Conservation (phyloP, 2,888 invertebrate genomes). For the Leucozona laternaria region DNA sequence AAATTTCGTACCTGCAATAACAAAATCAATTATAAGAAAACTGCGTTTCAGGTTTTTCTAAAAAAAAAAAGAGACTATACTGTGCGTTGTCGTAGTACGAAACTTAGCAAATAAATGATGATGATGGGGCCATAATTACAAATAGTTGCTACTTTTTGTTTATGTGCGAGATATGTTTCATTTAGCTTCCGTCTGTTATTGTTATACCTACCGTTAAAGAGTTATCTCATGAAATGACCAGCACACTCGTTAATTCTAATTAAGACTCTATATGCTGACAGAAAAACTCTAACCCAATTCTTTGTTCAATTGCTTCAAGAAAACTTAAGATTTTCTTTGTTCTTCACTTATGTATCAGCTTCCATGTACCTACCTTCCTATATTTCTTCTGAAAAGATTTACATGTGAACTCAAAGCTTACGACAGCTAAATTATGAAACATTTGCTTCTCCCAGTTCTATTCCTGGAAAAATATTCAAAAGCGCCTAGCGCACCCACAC, state of each 20-base stretch:
- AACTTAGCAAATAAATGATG: too few species aligned
- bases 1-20: too few species aligned
- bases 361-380: not conserved
- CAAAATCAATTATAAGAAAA: too few species aligned
- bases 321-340: conserved; percentile 4
- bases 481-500: conserved; percentile 51
- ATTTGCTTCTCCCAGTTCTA: conserved; percentile 60
- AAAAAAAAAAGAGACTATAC: too few species aligned
- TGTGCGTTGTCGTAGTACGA: too few species aligned
- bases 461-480: conserved; percentile 63
- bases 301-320: not conserved
- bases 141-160: too few species aligned
- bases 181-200: too few species aligned
- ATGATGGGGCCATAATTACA: too few species aligned
- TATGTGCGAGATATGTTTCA: too few species aligned
- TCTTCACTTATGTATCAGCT: conserved; percentile 4
- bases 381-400: conserved; percentile 41
- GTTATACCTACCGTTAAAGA: too few species aligned
- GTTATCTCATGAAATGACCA: not conserved
- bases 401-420: conserved; percentile 49
- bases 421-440: conserved; percentile 65
- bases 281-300: not conserved
- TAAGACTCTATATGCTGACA: not conserved
- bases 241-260: not conserved
- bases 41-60: too few species aligned